Base-by-base conservation (phyloP, 2,113 vertebrate genomes). In the Apteryx owenii region DNA sequence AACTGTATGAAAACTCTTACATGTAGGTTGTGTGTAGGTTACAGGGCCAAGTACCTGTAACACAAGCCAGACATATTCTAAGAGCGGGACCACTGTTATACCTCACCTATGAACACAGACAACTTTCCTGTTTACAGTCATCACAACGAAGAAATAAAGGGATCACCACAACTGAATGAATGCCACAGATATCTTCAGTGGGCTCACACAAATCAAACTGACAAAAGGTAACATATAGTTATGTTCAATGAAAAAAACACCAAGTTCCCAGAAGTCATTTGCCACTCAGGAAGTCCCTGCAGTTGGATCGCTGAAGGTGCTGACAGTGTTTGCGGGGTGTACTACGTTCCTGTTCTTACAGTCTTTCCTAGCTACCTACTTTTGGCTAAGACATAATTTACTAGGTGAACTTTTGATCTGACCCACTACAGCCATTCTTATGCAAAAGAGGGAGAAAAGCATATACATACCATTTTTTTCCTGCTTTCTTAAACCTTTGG, bases 381-480 rank as follows among this genome's bases (percentile, higher is more conserved):
- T 89, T 53, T 76, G 19, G 54, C 51, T 61, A 62, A 79, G 29
- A 46, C 31, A 29, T 4, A 46, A 84, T 4, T 13, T 36, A 46
- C 38, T 33, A n/a, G 23, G 21, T 46, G 18, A 84, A 54, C 12
- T 25, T 19, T 6, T 70, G 40, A 83, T 83, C 64, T 12, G 38
- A 66, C 28, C 38, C 9, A 85, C 56, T 22, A 15, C 9, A 40
- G 14, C 14, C 42, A 48, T 3, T 40, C 12, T 48, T 46, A 31
- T 0, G 2, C 25, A 73, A 53, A 81, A 68, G 1, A 70, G 5
- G 82, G 3, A 38, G 16, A 66, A 46, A 78, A 89, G 68, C 20
- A 62, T 38, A 88, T 85, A 93, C 97, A 85, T 95, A 99, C 98
- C 98, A 5, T 4, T 56, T 56, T 98, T 96, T 29, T 70, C 81